Conservation (phyloP, 2,113 vertebrate species). For the Corapipo altera region DNA sequence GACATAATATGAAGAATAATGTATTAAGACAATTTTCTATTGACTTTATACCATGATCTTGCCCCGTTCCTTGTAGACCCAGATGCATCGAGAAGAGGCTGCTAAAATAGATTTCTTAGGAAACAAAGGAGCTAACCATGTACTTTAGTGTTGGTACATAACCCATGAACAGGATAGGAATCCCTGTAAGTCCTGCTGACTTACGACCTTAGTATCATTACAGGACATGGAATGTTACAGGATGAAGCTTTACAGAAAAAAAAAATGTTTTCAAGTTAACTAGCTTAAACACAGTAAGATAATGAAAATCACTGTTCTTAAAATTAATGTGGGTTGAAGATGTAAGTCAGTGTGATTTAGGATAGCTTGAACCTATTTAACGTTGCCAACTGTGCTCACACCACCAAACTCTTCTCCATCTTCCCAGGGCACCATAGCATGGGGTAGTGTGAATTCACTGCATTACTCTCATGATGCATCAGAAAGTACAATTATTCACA, state of each 20-base stretch:
- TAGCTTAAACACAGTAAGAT: neutral
- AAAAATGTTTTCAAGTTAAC: neutral
- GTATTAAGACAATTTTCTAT: neutral
- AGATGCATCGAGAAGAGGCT: neutral
- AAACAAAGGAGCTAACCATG: neutral
- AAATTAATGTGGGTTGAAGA: neutral
- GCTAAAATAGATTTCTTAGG: neutral
- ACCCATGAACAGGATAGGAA: neutral
- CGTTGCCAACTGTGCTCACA: neutral
- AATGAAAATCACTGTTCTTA: neutral
- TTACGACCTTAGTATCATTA: neutral
- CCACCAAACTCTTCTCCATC: neutral
- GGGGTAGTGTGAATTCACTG: neutral
- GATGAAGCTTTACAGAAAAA: neutral
- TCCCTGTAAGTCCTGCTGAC: neutral
- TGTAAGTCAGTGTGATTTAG: neutral
- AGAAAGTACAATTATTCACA: neutral
- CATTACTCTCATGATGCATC: neutral
- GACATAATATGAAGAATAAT: neutral
- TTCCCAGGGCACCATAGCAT: neutral
- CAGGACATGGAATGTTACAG: neutral
- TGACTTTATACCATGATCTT: neutral
- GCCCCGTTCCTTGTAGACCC: neutral
- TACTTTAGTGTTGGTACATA: neutral
- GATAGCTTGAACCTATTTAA: neutral